Evolutionary conservation across 2,888 invertebrate species (phyloP), one percentile per base, ranked within the genome.

Genomic region (Drosophila setosimentum): DNA sequence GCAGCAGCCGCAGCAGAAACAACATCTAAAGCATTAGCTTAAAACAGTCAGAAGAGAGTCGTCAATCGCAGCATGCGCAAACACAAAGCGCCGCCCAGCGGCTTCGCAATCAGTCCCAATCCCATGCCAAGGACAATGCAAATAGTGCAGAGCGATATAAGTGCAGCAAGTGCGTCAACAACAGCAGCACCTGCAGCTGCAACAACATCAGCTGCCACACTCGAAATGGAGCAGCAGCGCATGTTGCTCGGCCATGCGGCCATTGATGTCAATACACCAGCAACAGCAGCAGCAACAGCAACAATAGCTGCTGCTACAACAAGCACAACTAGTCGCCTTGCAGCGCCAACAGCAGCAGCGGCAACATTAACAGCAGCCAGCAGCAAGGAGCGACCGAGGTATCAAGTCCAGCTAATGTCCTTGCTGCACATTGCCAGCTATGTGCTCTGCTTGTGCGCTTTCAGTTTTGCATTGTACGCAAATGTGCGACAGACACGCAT

Each of bases 391-490:
- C 71, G 78, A 59, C 76, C 77, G 65, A 83, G 76, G 33, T 81
- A 72, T 59, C 69, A 61, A 60, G 64, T 88, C n/a, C 84, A 83
- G 61, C 68, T 89, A 54, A 83, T 91, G 76, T 91, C 93, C 75
- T 84, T 92, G 84, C 82, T 92, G 80, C 92, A 92, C 81, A 82
- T 93, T 70, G 87, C 92, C 79, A 87, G 93, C 83, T 93, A 92
- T 82, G 89, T 92, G 84, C 87, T 93, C 78, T 93, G 93, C 86
- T 86, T 93, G 78, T 91, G 91, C 81, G 92, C 93, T 65, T 89
- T 93, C 86, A 92, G 91, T 67, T 92, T 93, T 66, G 92, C 93
- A 5, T 77, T 93, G 37, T 93, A 93, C 70, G 90, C 91, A 73
- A 93, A 92, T 71, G 90, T 92, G 80, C 92, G 93, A 61, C 93